Percentiles rank a stretch among this genome's conserved stretches.
phyloP scores from a whole-genome alignment of 2,888 invertebrate species.

The Aplocera efformata region DNA sequence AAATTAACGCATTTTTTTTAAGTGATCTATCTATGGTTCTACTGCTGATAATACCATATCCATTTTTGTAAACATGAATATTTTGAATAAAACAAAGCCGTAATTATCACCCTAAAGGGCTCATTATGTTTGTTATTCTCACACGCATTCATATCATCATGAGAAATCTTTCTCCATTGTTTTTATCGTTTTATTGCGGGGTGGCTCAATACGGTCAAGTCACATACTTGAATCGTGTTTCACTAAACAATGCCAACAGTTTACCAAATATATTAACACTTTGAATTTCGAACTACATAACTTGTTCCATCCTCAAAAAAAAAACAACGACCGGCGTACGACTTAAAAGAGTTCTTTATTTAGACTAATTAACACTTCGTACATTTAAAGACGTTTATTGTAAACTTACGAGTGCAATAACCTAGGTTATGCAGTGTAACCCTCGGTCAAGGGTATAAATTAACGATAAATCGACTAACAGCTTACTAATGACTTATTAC shows the following conservation, averaged over 20 bases:
- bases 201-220: constrained; percentile 28
- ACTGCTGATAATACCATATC: too few relatives aligned
- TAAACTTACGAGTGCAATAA: constrained; percentile 43
- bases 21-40: too few relatives aligned
- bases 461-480: constrained; percentile 34
- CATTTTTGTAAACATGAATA: too few relatives aligned
- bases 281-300: constrained; percentile 9
- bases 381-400: constrained; percentile 34
- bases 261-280: constrained; percentile 25
- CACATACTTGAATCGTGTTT: constrained; percentile 6
- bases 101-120: constrained; percentile 16
- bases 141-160: constrained; percentile 42
- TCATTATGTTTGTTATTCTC: constrained; percentile 32
- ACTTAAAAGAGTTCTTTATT: constrained; percentile 30
- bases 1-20: too few relatives aligned
- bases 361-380: constrained; percentile 39
- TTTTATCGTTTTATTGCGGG: constrained; percentile 28
- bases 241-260: constrained; percentile 6
- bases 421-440: constrained; percentile 40
- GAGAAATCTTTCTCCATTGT: constrained; percentile 45
- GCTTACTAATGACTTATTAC: constrained; percentile 26
- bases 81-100: constrained; percentile 1
- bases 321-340: constrained; percentile 7
- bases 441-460: constrained; percentile 45
- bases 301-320: constrained; percentile 7